Evolutionary conservation across 2,113 vertebrate species (phyloP).

Genomic region (Odobenus rosmarus): DNA sequence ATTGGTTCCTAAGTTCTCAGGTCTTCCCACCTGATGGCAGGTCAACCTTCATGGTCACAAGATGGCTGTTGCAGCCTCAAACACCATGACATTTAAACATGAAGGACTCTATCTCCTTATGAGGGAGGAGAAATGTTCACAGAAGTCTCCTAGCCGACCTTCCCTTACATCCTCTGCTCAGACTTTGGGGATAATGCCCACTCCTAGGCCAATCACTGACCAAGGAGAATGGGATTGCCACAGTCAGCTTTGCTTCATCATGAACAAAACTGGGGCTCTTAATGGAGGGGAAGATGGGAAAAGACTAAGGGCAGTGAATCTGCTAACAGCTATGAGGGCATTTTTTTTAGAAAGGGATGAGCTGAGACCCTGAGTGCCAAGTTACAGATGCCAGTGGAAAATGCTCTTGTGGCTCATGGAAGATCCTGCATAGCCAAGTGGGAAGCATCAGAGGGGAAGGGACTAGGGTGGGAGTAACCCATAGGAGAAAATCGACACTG

Average conservation of each 20-base stretch:
- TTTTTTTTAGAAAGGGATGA: background rate
- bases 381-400: background rate
- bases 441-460: background rate
- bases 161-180: background rate
- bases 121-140: background rate
- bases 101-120: background rate
- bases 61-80: background rate
- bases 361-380: background rate
- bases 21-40: no score
- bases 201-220: no score
- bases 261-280: background rate
- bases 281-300: background rate
- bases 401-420: background rate
- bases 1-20: background rate
- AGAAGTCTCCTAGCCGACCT: background rate
- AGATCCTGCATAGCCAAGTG: background rate
- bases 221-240: background rate
- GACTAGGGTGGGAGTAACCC: background rate
- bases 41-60: background rate
- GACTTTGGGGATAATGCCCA: no score
- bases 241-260: background rate
- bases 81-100: background rate
- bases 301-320: background rate
- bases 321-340: background rate
- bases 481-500: background rate